These are phyloP conservation scores for Otolemur garnettii DNA, from an alignment of 2,113 vertebrate species.

Conservation along the genomic window DNA sequence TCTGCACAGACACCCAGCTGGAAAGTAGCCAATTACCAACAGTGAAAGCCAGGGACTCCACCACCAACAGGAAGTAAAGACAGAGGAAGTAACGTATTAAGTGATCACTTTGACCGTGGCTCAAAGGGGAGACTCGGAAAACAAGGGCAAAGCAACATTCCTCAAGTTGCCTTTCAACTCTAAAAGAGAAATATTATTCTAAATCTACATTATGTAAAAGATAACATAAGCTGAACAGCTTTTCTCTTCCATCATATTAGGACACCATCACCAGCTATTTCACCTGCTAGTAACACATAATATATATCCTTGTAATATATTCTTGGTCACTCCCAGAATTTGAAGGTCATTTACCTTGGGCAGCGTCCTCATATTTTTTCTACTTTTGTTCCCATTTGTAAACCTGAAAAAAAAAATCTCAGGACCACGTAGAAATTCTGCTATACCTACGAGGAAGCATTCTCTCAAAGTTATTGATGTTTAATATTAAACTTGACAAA, in stretches of 20 bases:
- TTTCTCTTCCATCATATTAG: neutral
- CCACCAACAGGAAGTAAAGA: neutral
- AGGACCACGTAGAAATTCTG: neutral
- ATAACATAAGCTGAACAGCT: neutral
- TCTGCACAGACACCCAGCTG: neutral
- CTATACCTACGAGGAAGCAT: too few species aligned
- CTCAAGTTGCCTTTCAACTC: neutral
- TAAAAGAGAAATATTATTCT: neutral
- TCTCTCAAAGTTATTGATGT: neutral
- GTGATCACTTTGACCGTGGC: neutral
- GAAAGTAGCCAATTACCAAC: neutral
- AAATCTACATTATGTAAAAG: neutral
- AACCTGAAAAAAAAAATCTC: neutral
- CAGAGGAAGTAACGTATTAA: neutral
- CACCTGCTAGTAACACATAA: neutral
- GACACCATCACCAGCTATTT: neutral
- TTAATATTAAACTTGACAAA: neutral
- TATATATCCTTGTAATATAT: neutral
- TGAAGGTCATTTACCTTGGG: neutral
- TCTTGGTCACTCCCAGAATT: neutral
- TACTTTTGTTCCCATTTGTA: neutral
- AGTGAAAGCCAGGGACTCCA: neutral
- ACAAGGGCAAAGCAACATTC: neutral
- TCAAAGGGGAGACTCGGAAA: neutral
- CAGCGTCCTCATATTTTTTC: neutral